Conservation (phyloP, 2,888 invertebrate species). For the Stenodera caucasica region DNA sequence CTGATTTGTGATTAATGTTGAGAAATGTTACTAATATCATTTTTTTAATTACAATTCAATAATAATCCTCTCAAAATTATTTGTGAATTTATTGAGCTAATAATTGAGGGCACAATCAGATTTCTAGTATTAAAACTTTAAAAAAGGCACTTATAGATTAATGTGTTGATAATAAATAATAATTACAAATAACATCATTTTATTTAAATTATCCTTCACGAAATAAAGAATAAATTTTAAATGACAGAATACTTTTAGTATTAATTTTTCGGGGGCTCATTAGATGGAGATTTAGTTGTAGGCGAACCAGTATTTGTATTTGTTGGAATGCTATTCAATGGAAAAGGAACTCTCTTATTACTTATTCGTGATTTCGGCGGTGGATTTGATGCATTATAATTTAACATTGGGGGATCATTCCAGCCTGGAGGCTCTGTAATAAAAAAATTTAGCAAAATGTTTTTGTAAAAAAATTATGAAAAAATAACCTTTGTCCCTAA, state of each 20-base stretch:
- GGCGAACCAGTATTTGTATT: constrained; percentile 13
- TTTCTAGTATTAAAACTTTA: not conserved
- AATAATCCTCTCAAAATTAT: not conserved
- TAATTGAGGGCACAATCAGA: constrained; percentile 2
- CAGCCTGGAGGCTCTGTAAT: constrained; percentile 39
- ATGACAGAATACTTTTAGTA: not conserved
- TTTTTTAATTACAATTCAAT: not conserved
- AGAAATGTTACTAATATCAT: not conserved
- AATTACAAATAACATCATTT: not conserved
- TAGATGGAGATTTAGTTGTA: constrained; percentile 10
- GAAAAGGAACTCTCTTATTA: constrained; percentile 46
- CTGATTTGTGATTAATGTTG: not conserved
- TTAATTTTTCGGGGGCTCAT: constrained; percentile 7
- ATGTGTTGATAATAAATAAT: not conserved
- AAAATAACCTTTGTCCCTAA: not conserved
- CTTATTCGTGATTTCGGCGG: constrained; percentile 45
- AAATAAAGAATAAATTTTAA: too few relatives aligned
- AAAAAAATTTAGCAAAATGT: not conserved
- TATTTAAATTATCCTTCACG: not conserved
- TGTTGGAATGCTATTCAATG: constrained; percentile 26
- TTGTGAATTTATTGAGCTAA: not conserved
- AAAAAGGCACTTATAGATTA: not conserved
- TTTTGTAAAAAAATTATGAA: not conserved
- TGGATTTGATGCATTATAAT: constrained; percentile 42
- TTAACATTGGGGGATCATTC: constrained; percentile 48